These are phyloP conservation scores for Ornithoptera priamus DNA, from an alignment of 2,888 invertebrate genomes.

Conservation along the genomic window DNA sequence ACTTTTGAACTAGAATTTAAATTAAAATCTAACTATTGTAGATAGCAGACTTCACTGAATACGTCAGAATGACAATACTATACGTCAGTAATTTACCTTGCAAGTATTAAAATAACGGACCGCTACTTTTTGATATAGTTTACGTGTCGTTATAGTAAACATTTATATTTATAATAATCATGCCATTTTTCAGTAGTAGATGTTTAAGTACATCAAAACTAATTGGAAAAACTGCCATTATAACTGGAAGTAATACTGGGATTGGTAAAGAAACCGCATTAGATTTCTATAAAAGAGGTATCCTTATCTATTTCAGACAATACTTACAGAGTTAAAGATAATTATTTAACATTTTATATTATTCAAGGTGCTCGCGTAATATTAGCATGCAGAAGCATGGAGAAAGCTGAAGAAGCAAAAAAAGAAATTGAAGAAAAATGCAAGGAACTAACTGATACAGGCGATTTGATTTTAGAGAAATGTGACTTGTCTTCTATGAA, in stretches of 20 bases:
- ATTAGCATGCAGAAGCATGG: conserved; percentile 77
- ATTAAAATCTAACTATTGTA: too few species aligned
- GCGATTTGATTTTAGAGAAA: conserved; percentile 71
- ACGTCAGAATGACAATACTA: too few species aligned
- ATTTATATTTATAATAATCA: conserved; percentile 33
- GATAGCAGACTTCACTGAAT: too few species aligned
- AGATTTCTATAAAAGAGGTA: conserved; percentile 73
- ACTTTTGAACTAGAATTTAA: too few species aligned
- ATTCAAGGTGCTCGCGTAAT: conserved; percentile 77
- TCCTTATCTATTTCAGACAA: background rate
- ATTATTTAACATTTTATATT: conserved; percentile 30
- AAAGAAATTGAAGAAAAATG: conserved; percentile 73
- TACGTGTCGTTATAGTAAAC: too few species aligned
- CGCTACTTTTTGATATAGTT: too few species aligned
- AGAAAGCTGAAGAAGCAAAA: conserved; percentile 80
- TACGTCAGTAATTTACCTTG: too few species aligned
- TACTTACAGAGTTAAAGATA: background rate
- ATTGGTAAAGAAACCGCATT: conserved; percentile 73
- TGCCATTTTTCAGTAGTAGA: conserved; percentile 68
- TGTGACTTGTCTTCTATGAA: conserved; percentile 81
- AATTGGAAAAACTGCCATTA: conserved; percentile 76
- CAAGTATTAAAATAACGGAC: background rate
- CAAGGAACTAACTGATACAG: conserved; percentile 59
- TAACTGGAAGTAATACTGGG: conserved; percentile 73
- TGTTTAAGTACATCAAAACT: conserved; percentile 78